phyloP scores from a whole-genome alignment of 2,797 vertebrate species.

The Craterocephalus amniculus region DNA sequence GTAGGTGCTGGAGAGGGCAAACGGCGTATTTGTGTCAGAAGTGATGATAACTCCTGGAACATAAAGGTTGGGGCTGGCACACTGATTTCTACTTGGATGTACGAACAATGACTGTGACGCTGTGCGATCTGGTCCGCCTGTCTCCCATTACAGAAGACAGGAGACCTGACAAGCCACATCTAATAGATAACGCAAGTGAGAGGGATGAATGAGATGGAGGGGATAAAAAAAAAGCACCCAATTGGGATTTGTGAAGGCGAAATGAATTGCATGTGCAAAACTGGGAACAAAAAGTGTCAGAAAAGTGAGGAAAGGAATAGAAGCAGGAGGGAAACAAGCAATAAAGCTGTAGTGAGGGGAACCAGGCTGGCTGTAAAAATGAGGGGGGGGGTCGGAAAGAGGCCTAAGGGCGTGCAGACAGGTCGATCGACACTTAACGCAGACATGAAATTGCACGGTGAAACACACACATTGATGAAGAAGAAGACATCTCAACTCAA shows the following conservation, averaged over 20 bases:
- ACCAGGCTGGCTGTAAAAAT: constrained; percentile 13
- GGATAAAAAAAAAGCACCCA: constrained; percentile 1
- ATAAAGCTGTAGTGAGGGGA: constrained; percentile 56
- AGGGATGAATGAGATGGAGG: constrained; percentile 30
- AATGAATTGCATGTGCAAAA: constrained; percentile 44
- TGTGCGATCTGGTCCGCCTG: constrained; percentile 62
- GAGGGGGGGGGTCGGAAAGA: constrained; percentile 30
- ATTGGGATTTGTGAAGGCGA: constrained; percentile 20
- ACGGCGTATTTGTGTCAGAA: constrained; percentile 43
- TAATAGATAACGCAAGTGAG: constrained; percentile 74
- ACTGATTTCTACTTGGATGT: constrained; percentile 65
- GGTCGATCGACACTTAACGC: constrained; percentile 49
- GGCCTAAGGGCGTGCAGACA: constrained; percentile 46
- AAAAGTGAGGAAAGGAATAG: constrained; percentile 36
- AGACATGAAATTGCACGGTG: constrained; percentile 26
- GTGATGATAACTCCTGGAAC: constrained; percentile 35
- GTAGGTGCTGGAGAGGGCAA: constrained; percentile 47
- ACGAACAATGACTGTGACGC: constrained; percentile 75
- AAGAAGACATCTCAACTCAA: neutral
- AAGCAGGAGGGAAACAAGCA: constrained; percentile 36
- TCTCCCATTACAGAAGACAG: constrained; percentile 75
- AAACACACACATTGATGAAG: constrained; percentile 25
- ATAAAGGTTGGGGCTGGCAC: constrained; percentile 58
- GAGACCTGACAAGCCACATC: constrained; percentile 70
- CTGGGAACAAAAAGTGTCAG: constrained; percentile 19